phyloP scores from a whole-genome alignment of 1,140 invertebrate species.

The Nasonia longicornis region DNA sequence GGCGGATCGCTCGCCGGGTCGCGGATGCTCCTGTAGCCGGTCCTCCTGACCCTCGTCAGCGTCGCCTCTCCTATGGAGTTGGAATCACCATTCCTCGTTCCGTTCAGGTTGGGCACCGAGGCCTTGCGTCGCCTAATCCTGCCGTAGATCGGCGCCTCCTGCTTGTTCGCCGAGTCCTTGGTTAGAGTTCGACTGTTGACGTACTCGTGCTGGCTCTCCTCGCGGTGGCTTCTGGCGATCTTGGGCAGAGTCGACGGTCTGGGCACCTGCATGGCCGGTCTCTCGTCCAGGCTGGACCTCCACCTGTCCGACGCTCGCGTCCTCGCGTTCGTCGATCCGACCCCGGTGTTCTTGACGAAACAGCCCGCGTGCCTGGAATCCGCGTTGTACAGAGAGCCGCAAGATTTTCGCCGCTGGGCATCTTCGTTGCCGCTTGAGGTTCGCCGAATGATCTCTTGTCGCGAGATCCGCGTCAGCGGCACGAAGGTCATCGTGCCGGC shows the following conservation, averaged over 20 bases:
- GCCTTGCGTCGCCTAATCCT: slow-evolving; percentile 62
- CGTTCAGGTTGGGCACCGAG: slow-evolving; percentile 52
- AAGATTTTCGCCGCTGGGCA: slow-evolving; percentile 10
- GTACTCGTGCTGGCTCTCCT: slow-evolving; percentile 7
- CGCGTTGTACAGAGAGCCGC: not conserved
- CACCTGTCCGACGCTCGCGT: slow-evolving; percentile 37
- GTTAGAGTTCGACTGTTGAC: slow-evolving; percentile 41
- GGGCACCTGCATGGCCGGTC: slow-evolving; percentile 46
- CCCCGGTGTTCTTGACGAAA: slow-evolving; percentile 50
- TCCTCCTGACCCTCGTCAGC: slow-evolving; percentile 38
- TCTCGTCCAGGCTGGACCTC: slow-evolving; percentile 17
- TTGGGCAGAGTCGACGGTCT: slow-evolving; percentile 63
- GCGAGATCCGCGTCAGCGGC: slow-evolving; percentile 53
- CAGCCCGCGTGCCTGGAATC: slow-evolving; percentile 32
- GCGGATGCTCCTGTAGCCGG: slow-evolving; percentile 49
- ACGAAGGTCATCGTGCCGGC: slow-evolving; percentile 20
- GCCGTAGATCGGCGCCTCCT: slow-evolving; percentile 63
- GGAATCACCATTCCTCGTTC: not conserved
- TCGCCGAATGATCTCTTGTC: slow-evolving; percentile 63
- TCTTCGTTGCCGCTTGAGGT: slow-evolving; percentile 49
- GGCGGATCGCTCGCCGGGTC: slow-evolving; percentile 54
- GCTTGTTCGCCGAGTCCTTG: slow-evolving; percentile 49
- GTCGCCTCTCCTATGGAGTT: slow-evolving; percentile 20
- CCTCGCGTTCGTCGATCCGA: slow-evolving; percentile 20
- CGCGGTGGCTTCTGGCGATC: slow-evolving; percentile 38